Conservation (phyloP, 2,113 vertebrate genomes). For the Coptodon rendalli region DNA sequence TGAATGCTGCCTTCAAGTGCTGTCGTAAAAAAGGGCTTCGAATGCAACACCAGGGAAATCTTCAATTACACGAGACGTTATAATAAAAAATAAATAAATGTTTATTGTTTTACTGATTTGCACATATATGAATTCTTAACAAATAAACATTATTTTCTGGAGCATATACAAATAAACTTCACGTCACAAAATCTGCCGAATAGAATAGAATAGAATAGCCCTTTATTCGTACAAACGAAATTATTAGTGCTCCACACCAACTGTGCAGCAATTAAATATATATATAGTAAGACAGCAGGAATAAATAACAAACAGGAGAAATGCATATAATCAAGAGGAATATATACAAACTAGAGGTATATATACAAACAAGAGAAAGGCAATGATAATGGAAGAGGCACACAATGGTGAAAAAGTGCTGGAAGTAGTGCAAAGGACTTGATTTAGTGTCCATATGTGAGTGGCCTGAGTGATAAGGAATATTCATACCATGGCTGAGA, state of each 20-base stretch:
- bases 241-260: accelerated
- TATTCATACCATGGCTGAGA: not conserved
- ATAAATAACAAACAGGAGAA: not conserved
- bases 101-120: not conserved
- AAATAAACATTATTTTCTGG: not conserved
- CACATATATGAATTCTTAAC: not conserved
- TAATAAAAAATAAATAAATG: not conserved
- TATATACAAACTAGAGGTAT: not conserved
- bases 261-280: not conserved
- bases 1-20: slow-evolving; percentile 7
- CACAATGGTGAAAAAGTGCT: not conserved
- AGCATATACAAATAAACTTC: accelerated
- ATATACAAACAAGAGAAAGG: not conserved
- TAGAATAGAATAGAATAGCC: not conserved
- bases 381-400: not conserved
- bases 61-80: accelerated
- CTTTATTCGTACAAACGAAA: not conserved
- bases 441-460: not conserved
- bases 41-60: not conserved
- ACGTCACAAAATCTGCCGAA: not conserved
- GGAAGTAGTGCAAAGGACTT: not conserved
- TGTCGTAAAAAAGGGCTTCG: not conserved
- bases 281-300: not conserved
- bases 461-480: not conserved
- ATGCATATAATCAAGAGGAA: not conserved